These are phyloP conservation scores for Eciton burchellii DNA, from an alignment of 1,140 invertebrate genomes.

Conservation along the genomic window DNA sequence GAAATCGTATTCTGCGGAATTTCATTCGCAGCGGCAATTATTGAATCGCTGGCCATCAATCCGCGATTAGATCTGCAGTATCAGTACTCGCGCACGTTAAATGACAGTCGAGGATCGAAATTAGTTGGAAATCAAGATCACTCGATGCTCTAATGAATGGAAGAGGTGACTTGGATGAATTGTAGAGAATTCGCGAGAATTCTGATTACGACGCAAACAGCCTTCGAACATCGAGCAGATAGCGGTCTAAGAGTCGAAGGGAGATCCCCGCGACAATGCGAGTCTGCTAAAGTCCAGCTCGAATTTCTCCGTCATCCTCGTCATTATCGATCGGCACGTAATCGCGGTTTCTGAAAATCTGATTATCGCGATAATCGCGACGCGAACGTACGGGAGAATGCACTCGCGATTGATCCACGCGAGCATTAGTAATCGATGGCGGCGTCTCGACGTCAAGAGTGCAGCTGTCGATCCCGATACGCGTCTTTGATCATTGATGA, in stretches of 20 bases:
- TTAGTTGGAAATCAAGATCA: no score
- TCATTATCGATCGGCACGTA: not conserved
- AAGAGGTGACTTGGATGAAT: no score
- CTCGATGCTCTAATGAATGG: no score
- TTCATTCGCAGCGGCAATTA: not conserved
- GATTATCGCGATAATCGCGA: not conserved
- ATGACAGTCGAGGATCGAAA: no score
- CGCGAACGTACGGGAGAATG: not conserved
- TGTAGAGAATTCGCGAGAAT: no score
- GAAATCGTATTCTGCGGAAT: constrained; percentile 26
- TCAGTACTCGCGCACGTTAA: not conserved
- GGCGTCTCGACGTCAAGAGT: constrained; percentile 48
- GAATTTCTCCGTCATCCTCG: not conserved
- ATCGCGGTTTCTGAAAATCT: constrained; percentile 1
- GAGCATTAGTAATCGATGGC: constrained; percentile 49
- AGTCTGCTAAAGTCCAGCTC: not conserved
- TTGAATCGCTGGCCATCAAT: not conserved
- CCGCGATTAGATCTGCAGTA: constrained; percentile 11
- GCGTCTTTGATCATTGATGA: constrained; percentile 59
- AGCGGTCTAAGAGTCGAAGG: no score
- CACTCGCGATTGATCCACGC: not conserved
- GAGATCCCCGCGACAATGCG: no score
- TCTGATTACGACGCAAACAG: no score
- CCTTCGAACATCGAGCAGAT: no score
- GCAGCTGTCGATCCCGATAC: constrained; percentile 65